phyloP scores from a whole-genome alignment of 2,113 vertebrate species.

The Urocolius indicus region DNA sequence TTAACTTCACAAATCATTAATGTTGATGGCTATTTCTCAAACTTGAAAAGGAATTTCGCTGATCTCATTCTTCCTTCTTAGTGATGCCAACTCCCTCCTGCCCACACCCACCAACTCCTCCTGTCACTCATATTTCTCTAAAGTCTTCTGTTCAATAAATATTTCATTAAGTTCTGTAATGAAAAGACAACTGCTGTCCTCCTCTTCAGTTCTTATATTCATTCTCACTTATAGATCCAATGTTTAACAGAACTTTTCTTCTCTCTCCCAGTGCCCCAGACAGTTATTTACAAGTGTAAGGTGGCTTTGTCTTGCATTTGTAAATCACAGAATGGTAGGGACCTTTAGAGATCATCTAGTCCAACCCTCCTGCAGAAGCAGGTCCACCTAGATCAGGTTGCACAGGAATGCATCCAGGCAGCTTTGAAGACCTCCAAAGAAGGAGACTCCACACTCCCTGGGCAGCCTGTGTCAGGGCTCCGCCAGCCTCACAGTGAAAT shows the following conservation, averaged over 20 bases:
- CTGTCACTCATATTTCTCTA: not conserved
- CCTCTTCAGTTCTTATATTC: not conserved
- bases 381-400: too few species aligned
- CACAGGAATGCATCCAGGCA: too few species aligned
- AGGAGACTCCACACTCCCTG: too few species aligned
- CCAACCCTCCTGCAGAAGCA: too few species aligned
- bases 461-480: too few species aligned
- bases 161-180: not conserved
- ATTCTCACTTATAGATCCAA: not conserved
- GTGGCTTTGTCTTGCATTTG: not conserved
- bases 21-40: not conserved
- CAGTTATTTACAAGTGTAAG: not conserved
- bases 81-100: not conserved
- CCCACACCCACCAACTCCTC: not conserved
- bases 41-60: not conserved
- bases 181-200: not conserved
- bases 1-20: not conserved
- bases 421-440: too few species aligned
- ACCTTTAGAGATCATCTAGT: too few species aligned
- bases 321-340: too few species aligned
- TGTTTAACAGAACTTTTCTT: not conserved
- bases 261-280: not conserved
- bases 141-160: not conserved
- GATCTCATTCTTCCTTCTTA: not conserved
- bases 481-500: too few species aligned